These are phyloP conservation scores for Podilymbus podiceps DNA, from an alignment of 2,113 vertebrate species.

Conservation along the genomic window DNA sequence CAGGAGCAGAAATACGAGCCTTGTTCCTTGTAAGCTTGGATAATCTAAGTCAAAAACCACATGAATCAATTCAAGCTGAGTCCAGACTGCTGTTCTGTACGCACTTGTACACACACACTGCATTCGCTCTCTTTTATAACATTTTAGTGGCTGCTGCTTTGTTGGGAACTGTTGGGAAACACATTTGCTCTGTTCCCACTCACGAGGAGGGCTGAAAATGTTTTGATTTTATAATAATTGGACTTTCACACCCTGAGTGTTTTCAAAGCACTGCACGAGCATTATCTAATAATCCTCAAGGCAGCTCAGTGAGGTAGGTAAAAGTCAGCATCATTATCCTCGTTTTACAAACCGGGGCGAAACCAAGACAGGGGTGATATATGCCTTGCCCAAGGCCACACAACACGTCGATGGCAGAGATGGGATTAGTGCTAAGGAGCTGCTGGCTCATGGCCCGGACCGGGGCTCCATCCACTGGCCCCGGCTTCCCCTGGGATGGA, in stretches of 20 bases:
- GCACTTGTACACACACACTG: background rate
- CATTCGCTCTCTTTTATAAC: background rate
- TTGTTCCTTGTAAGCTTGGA: conserved; percentile 23
- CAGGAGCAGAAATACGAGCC: conserved; percentile 24
- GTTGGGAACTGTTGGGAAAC: background rate
- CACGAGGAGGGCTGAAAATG: background rate
- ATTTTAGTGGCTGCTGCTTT: background rate
- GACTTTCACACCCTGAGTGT: background rate
- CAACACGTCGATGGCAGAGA: conserved; percentile 1
- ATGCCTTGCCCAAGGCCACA: conserved; percentile 22
- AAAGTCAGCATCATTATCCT: background rate
- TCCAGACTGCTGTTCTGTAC: background rate
- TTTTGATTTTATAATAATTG: background rate
- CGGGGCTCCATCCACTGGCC: background rate
- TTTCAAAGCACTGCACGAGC: background rate
- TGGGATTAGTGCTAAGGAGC: conserved; percentile 7
- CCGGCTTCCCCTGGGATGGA: background rate
- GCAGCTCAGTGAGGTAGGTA: conserved; percentile 8
- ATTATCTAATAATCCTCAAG: background rate
- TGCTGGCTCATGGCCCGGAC: background rate
- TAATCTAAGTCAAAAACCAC: conserved; percentile 54
- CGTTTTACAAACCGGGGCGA: background rate
- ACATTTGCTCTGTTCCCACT: background rate
- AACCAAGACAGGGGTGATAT: background rate
- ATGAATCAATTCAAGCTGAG: conserved; percentile 6